Evolutionary conservation across 1,140 invertebrate genomes (phyloP).

Genomic region (Papilio glaucus): DNA sequence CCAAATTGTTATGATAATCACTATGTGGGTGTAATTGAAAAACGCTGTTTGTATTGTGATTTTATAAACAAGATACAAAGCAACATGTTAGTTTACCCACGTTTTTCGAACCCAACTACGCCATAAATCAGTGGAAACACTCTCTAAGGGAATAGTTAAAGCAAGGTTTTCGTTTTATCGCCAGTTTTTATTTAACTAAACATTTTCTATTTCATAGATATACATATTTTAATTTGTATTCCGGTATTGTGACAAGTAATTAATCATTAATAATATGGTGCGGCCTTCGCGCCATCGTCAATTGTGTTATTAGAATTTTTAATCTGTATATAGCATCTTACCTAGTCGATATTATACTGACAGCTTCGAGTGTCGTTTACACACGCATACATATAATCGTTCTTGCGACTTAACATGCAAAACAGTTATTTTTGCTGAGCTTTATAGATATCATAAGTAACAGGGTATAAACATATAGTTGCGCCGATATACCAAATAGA

Average conservation of each 20-base stretch:
- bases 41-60: background rate
- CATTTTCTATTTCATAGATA: no score
- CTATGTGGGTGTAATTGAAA: background rate
- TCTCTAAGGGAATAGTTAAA: no score
- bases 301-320: slow-evolving; percentile 12
- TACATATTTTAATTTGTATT: background rate
- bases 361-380: no score
- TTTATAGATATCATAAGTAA: no score
- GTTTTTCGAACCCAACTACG: background rate
- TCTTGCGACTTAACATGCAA: no score
- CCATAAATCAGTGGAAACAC: background rate
- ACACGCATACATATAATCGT: no score
- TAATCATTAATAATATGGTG: slow-evolving; percentile 9
- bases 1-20: background rate
- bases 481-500: no score
- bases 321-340: slow-evolving; percentile 4
- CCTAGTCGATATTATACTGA: no score
- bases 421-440: no score
- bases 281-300: slow-evolving; percentile 3
- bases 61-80: background rate
- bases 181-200: no score
- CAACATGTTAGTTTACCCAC: background rate
- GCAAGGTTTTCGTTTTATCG: no score
- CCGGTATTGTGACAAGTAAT: background rate
- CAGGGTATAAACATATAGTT: no score